A percentile compares a stretch with the other conserved stretches of the same genome.
Evolutionary conservation across 2,888 invertebrate genomes (phyloP).

Genomic region (Hydraecia micacea): DNA sequence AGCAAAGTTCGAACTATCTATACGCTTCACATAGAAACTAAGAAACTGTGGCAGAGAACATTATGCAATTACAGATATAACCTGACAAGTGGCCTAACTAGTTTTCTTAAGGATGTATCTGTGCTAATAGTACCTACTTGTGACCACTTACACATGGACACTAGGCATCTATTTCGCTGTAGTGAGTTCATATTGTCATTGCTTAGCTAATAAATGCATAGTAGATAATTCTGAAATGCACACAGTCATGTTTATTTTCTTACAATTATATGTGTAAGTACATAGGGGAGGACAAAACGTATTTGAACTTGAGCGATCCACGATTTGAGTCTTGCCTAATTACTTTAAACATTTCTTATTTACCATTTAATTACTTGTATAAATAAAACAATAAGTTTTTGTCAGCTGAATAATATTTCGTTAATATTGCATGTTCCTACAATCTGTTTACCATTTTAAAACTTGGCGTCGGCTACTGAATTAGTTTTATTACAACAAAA

Average conservation of each 20-base stretch:
- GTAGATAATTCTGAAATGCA: conserved; percentile 17
- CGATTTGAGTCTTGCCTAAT: background rate
- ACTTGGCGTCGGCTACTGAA: background rate
- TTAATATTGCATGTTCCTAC: background rate
- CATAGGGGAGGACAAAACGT: background rate
- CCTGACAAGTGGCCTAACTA: conserved; percentile 27
- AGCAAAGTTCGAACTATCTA: background rate
- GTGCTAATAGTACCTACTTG: background rate
- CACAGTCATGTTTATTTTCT: conserved; percentile 1
- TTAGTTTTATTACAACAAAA: background rate
- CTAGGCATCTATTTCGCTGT: background rate
- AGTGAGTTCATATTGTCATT: conserved; percentile 5
- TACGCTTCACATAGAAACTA: background rate
- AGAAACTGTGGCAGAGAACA: background rate
- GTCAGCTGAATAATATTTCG: background rate
- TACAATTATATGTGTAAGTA: background rate
- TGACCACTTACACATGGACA: background rate
- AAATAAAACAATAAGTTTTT: background rate
- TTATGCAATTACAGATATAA: background rate
- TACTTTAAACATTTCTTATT: background rate
- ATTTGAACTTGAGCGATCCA: background rate
- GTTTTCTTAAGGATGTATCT: conserved; percentile 25
- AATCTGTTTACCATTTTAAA: background rate
- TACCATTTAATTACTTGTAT: background rate
- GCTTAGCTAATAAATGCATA: conserved; percentile 9